Conservation (phyloP, 2,888 invertebrate species). For the Cosmia trapezina region DNA sequence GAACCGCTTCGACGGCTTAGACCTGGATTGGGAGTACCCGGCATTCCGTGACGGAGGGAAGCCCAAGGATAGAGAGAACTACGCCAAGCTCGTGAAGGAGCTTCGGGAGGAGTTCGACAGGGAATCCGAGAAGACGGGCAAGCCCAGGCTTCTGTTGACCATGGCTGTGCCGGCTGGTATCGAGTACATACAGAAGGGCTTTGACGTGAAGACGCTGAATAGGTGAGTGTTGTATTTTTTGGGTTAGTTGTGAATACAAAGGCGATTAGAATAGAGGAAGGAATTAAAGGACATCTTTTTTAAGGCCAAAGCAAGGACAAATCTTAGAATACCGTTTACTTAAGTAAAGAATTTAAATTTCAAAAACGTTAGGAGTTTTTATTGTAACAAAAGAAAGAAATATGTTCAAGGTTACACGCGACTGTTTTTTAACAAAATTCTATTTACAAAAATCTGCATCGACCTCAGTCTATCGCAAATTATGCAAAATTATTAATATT, state of each 20-base stretch:
- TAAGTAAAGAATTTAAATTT: neutral
- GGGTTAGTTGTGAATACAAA: neutral
- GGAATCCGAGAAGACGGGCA: slow-evolving; percentile 95
- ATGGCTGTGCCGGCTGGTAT: slow-evolving; percentile 98
- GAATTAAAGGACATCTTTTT: neutral
- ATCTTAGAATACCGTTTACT: neutral
- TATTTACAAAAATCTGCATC: neutral
- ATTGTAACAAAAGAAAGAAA: slow-evolving; percentile 22
- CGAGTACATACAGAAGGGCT: slow-evolving; percentile 98
- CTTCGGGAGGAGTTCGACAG: slow-evolving; percentile 96
- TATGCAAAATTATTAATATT: slow-evolving; percentile 1
- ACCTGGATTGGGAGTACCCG: slow-evolving; percentile 98
- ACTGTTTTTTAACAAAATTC: neutral
- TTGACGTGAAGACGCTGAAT: slow-evolving; percentile 96
- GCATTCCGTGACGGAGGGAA: slow-evolving; percentile 95
- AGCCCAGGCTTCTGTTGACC: slow-evolving; percentile 94
- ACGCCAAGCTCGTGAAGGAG: slow-evolving; percentile 96
- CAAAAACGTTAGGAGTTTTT: neutral
- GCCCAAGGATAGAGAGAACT: slow-evolving; percentile 96
- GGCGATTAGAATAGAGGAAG: neutral
- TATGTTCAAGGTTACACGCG: neutral
- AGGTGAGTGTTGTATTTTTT: slow-evolving; percentile 89
- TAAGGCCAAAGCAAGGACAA: neutral
- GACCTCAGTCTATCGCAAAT: slow-evolving; percentile 9
- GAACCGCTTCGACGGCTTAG: slow-evolving; percentile 98